A percentile compares a stretch with the other conserved stretches of the same genome.
Evolutionary conservation across 2,888 invertebrate genomes (phyloP).

Genomic region (Standfussiana lucernea): DNA sequence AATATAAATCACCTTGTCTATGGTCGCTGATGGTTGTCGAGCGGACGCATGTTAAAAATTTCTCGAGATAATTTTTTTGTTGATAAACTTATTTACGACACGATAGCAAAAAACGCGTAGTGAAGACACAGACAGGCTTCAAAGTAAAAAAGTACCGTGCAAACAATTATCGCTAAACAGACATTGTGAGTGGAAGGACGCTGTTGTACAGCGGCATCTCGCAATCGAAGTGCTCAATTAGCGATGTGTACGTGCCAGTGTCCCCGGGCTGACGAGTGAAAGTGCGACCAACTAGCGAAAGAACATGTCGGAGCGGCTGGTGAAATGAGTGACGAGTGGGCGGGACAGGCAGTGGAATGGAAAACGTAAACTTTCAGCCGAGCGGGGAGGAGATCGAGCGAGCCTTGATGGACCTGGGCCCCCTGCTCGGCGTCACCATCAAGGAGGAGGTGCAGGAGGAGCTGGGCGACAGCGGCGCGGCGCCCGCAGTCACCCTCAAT

Average conservation of each 20-base stretch:
- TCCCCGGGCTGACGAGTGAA: conserved; percentile 82
- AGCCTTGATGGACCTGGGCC: conserved; percentile 87
- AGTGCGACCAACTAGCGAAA: conserved; percentile 74
- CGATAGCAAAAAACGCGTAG: conserved; percentile 20
- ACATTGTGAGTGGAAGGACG: conserved; percentile 65
- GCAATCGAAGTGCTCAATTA: conserved; percentile 79
- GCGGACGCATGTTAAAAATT: conserved; percentile 81
- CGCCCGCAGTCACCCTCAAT: conserved; percentile 71
- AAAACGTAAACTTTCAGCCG: conserved; percentile 83
- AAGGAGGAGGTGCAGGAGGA: conserved; percentile 88
- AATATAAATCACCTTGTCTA: conserved; percentile 71
- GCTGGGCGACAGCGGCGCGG: conserved; percentile 72
- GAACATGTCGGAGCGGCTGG: conserved; percentile 77
- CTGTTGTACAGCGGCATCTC: conserved; percentile 76
- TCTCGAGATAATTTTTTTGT: conserved; percentile 72
- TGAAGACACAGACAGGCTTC: neutral
- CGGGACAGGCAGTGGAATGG: conserved; percentile 77
- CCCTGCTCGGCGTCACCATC: conserved; percentile 87
- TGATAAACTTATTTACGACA: conserved; percentile 68
- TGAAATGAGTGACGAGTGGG: conserved; percentile 71
- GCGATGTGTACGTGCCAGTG: conserved; percentile 84
- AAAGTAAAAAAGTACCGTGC: conserved; percentile 16
- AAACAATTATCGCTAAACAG: conserved; percentile 25
- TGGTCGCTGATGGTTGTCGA: conserved; percentile 72
- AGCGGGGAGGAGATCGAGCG: conserved; percentile 88